phyloP scores from a whole-genome alignment of 2,888 invertebrate species.

The Drosophila peninsularis region DNA sequence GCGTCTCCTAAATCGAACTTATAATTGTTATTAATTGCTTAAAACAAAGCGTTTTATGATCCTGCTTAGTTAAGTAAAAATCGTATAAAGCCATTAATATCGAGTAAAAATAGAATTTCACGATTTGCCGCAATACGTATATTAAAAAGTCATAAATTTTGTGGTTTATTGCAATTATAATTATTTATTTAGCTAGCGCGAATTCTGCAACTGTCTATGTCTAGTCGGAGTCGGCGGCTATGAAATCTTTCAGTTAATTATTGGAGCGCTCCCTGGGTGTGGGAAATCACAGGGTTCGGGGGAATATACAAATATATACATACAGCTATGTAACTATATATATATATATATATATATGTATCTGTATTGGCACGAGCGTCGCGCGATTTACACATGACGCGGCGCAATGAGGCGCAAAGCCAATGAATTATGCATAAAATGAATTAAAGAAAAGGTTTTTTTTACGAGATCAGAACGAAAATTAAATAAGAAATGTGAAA shows the following conservation, averaged over 20 bases:
- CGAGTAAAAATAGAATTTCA: conserved; percentile 19
- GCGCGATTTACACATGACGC: conserved; percentile 58
- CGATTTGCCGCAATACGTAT: conserved; percentile 24
- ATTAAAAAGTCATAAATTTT: conserved; percentile 24
- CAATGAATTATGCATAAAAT: conserved; percentile 53
- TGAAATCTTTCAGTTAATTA: conserved; percentile 40
- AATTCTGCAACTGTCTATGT: conserved; percentile 15
- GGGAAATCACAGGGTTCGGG: conserved; percentile 57
- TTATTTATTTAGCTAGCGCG: conserved; percentile 6
- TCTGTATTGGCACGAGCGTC: conserved; percentile 38
- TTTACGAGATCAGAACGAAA: conserved; percentile 11
- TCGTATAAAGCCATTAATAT: neutral
- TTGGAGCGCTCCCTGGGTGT: conserved; percentile 35
- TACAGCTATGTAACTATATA: conserved; percentile 10
- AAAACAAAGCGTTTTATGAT: neutral
- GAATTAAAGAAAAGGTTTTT: conserved; percentile 31
- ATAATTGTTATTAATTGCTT: neutral
- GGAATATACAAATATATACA: conserved; percentile 29
- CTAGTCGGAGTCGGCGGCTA: neutral
- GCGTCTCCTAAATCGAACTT: neutral
- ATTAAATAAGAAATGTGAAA: conserved; percentile 1
- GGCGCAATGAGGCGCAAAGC: conserved; percentile 27
- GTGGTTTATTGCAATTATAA: conserved; percentile 28
- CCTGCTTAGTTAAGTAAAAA: conserved; percentile 1
- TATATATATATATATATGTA: conserved; percentile 11